Percentiles rank a stretch among this genome's conserved stretches.
Evolutionary conservation across 1,140 invertebrate species (phyloP).

Genomic region (Aporrectodea caliginosa): DNA sequence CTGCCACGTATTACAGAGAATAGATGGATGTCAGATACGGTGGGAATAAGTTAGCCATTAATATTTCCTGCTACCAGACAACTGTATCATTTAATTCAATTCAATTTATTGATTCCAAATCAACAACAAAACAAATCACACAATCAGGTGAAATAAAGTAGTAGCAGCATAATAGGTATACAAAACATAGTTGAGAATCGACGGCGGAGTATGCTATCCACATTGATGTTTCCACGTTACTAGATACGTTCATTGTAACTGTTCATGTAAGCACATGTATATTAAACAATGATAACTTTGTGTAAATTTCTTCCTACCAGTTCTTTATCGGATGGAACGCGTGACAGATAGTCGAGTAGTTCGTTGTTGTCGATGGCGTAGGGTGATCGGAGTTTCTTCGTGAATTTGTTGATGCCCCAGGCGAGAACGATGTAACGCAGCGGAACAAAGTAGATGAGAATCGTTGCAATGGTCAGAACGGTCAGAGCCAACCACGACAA

Average conservation of each 20-base stretch:
- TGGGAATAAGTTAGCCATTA: too few relatives aligned
- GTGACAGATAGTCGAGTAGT: slow-evolving; percentile 86
- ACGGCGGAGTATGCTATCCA: too few relatives aligned
- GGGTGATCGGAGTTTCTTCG: slow-evolving; percentile 84
- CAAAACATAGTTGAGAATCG: too few relatives aligned
- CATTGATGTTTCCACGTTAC: not conserved
- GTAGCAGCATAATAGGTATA: too few relatives aligned
- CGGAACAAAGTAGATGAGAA: slow-evolving; percentile 86
- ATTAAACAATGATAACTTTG: not conserved
- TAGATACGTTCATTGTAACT: not conserved
- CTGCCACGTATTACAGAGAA: too few relatives aligned
- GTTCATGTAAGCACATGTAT: not conserved
- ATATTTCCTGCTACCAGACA: too few relatives aligned
- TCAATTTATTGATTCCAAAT: too few relatives aligned
- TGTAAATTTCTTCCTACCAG: slow-evolving; percentile 55
- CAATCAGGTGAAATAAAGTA: too few relatives aligned
- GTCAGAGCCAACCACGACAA: slow-evolving; percentile 86
- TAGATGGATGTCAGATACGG: too few relatives aligned
- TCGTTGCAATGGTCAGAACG: slow-evolving; percentile 64
- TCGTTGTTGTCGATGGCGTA: slow-evolving; percentile 96
- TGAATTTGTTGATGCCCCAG: slow-evolving; percentile 98
- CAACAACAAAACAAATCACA: not conserved
- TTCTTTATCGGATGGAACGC: slow-evolving; percentile 92
- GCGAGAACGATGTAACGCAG: slow-evolving; percentile 85
- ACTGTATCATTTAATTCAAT: too few relatives aligned